phyloP scores from a whole-genome alignment of 2,888 invertebrate genomes.

The Orgyia antiqua region DNA sequence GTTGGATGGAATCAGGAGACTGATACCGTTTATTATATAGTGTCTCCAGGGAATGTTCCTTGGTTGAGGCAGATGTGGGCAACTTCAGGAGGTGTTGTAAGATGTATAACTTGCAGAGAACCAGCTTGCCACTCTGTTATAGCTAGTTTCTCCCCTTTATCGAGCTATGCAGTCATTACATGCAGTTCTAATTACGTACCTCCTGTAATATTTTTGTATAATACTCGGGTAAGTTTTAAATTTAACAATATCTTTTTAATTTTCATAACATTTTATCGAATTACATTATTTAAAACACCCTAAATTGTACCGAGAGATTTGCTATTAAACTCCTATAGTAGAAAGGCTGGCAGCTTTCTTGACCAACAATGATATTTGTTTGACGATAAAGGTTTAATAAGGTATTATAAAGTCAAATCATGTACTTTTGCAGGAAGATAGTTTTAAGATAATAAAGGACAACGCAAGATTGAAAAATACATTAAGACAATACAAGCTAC shows the following conservation, averaged over 20 bases:
- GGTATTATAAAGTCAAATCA: too few relatives aligned
- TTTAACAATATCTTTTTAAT: too few relatives aligned
- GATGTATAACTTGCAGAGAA: slow-evolving; percentile 80
- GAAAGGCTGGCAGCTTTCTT: too few relatives aligned
- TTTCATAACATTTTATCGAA: too few relatives aligned
- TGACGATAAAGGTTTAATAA: too few relatives aligned
- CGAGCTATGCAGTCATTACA: slow-evolving; percentile 48
- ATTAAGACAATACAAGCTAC: slow-evolving; percentile 71
- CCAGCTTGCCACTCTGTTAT: slow-evolving; percentile 80
- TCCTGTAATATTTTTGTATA: slow-evolving; percentile 64
- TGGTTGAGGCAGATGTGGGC: slow-evolving; percentile 83
- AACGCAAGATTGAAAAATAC: slow-evolving; percentile 72
- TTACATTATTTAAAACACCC: too few relatives aligned
- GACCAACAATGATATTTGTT: too few relatives aligned
- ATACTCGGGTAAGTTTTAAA: slow-evolving; percentile 48
- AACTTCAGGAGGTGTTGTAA: slow-evolving; percentile 75
- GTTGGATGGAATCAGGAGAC: slow-evolving; percentile 80
- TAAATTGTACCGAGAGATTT: too few relatives aligned
- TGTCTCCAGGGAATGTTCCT: slow-evolving; percentile 80
- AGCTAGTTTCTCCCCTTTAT: slow-evolving; percentile 71
- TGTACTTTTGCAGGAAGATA: slow-evolving; percentile 40
- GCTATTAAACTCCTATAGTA: too few relatives aligned
- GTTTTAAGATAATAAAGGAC: slow-evolving; percentile 70
- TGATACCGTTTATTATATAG: slow-evolving; percentile 82
- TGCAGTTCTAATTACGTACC: slow-evolving; percentile 56